Evolutionary conservation across 2,797 vertebrate species (phyloP).

Genomic region (Peromyscus melanophrys): DNA sequence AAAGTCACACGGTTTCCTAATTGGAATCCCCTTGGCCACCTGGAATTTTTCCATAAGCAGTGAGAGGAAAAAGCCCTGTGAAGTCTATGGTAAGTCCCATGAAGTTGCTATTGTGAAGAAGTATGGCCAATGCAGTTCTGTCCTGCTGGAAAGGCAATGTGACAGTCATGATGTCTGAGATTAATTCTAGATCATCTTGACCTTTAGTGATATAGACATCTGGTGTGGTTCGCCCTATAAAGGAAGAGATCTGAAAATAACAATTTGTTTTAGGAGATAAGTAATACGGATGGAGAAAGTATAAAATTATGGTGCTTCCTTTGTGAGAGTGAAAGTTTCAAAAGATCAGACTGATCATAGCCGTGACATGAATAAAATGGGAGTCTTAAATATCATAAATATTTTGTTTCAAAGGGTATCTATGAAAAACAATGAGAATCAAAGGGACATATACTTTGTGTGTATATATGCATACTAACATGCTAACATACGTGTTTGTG

Average conservation of each 20-base stretch:
- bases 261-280: not conserved
- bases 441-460: not conserved
- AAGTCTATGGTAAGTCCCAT: not conserved
- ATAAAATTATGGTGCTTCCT: not conserved
- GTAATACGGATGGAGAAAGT: rapidly evolving
- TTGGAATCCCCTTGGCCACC: not conserved
- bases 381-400: not conserved
- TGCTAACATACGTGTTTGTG: not conserved
- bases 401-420: not conserved
- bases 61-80: not conserved
- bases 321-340: not conserved
- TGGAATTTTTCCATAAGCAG: not conserved
- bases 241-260: not conserved
- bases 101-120: not conserved
- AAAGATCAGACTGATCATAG: not conserved
- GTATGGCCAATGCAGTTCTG: not conserved
- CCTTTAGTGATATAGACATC: not conserved
- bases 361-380: not conserved
- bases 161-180: not conserved
- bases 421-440: not conserved
- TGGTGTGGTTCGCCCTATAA: rapidly evolving
- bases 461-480: not conserved
- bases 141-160: not conserved
- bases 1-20: not conserved
- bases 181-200: not conserved